A percentile compares a stretch with the other conserved stretches of the same genome.
Evolutionary conservation across 2,113 vertebrate genomes (phyloP).

Genomic region (Chloropsis cyanopogon): DNA sequence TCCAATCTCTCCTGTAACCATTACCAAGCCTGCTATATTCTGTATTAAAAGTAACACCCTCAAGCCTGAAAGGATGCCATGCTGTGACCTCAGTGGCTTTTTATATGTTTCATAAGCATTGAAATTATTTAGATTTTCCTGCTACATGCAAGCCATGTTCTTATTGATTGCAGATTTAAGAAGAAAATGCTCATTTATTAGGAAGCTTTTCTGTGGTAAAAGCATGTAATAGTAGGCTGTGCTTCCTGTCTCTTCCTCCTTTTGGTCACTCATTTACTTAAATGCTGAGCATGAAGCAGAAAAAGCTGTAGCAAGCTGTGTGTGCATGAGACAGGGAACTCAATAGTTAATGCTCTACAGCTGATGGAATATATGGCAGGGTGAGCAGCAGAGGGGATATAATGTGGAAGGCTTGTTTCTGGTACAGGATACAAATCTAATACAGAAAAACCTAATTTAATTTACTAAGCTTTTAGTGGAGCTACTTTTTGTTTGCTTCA

Average conservation of each 20-base stretch:
- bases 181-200: not conserved
- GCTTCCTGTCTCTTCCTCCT: not conserved
- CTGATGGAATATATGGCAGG: not conserved
- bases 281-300: not conserved
- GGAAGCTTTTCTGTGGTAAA: not conserved
- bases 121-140: not conserved
- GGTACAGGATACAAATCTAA: not conserved
- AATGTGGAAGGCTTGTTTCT: not conserved
- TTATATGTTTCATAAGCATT: not conserved
- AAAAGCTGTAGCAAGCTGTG: not conserved
- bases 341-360: not conserved
- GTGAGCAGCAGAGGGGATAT: not conserved
- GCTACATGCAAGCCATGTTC: not conserved
- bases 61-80: not conserved
- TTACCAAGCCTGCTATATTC: not conserved
- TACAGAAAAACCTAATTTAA: not conserved
- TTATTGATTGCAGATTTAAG: not conserved
- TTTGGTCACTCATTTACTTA: not conserved
- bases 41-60: not conserved
- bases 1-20: not conserved
- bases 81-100: not conserved
- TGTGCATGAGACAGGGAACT: not conserved
- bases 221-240: not conserved
- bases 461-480: conserved; percentile 22
- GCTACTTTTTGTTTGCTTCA: not conserved